Base-by-base conservation (phyloP, 2,113 vertebrate species). In the Tyto alba region DNA sequence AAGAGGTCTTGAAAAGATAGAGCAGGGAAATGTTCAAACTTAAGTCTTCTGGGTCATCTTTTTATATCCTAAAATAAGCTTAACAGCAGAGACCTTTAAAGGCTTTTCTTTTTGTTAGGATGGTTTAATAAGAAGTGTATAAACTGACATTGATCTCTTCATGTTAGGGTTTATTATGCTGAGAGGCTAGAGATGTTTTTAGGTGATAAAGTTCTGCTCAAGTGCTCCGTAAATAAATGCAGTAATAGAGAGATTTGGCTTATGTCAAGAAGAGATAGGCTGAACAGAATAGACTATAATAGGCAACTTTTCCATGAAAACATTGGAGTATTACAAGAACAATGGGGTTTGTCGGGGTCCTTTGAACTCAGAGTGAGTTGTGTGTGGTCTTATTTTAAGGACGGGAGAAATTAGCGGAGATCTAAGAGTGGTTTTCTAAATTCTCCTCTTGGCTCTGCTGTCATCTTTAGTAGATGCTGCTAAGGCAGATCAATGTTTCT, bases 401-500 rank as follows among this genome's bases (percentile, higher is more conserved):
- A 22, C 34, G 48, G n/a, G 32, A 72, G 64, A 88, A 92, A 66
- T 71, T 29, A 27, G 63, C 72, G 29, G 50, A 63, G 80, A 43
- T 74, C 71, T 93, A 13, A 63, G 83, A 71, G 72, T 59, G 59
- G 30, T 63, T 95, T 91, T 80, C 14, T 85, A 45, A 94, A 85
- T 93, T 91, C 76, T 81, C 27, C 59, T 73, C 74, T 79, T 68
- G 52, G 80, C 69, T 80, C 57, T 50, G 48, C 88, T n/a, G 38
- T 95, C 96, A 67, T 56, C 84, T 93, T 89, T 59, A 68, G 85
- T 76, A 93, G 94, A 78, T 79, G 73, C 76, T 95, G 73, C 77
- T 96, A 85, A 85, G 3, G 38, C 80, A 86, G 85, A 97, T 94
- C 89, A 90, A 88, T 72, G 79, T 90, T 96, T 93, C 96, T 92